A percentile compares a stretch with the other conserved stretches of the same genome.
phyloP scores from a whole-genome alignment of 2,797 vertebrate genomes.

The Microchirus variegatus region DNA sequence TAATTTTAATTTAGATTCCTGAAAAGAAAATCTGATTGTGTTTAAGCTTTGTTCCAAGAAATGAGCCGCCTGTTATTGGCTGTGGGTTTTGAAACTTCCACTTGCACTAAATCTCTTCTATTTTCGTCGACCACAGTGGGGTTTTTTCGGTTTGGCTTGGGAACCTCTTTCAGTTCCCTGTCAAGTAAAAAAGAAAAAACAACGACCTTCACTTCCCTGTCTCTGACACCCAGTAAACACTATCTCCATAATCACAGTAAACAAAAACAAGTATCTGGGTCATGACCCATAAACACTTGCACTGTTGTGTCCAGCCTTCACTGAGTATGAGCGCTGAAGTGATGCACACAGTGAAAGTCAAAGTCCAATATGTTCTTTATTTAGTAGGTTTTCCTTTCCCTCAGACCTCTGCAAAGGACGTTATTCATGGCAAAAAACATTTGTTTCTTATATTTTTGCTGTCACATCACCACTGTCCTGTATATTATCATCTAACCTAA shows the following conservation, averaged over 20 bases:
- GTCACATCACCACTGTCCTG: too few relatives aligned
- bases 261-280: constrained; percentile 61
- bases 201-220: constrained; percentile 7
- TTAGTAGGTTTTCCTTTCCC: too few relatives aligned
- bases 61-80: not conserved
- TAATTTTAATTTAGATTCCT: too few relatives aligned
- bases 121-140: constrained; percentile 26
- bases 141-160: constrained; percentile 19
- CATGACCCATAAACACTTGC: constrained; percentile 76
- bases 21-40: too few relatives aligned
- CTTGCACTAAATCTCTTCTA: not conserved
- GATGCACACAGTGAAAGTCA: constrained; percentile 12
- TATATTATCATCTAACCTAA: too few relatives aligned
- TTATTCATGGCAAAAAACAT: too few relatives aligned
- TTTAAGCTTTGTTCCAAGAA: not conserved
- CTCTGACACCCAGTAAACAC: constrained; percentile 20
- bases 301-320: too few relatives aligned
- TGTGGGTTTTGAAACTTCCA: not conserved
- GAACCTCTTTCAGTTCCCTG: not conserved
- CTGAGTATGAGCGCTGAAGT: constrained; percentile 47
- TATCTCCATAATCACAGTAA: constrained; percentile 19
- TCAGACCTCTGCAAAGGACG: too few relatives aligned
- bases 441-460: too few relatives aligned
- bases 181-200: not conserved
- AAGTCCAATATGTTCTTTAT: too few relatives aligned